Base-by-base conservation (phyloP, 2,113 vertebrate genomes). In the Strigops habroptila region DNA sequence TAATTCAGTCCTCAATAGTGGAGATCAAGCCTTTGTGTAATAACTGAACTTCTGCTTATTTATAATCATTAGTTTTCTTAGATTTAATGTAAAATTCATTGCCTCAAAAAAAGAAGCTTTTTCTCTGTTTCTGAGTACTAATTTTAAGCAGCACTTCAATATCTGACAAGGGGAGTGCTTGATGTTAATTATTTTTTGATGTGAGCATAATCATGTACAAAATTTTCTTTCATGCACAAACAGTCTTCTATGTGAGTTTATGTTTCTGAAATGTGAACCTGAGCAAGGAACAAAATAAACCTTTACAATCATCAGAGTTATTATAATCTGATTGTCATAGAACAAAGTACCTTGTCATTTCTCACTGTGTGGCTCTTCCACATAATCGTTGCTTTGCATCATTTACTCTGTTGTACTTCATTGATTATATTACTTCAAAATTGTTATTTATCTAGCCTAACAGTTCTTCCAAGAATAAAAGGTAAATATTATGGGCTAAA, bases 161-260 rank as follows among this genome's bases (percentile, higher is more conserved):
- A 51, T 68, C 88, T 97, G 88, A 88, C 91, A 96, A 96, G 88
- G 90, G 68, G 37, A 94, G 62, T 12, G 6, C 48, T 96, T 93
- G 62, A 96, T 91, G 60, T 81, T 96, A 96, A 97, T 97, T 97
- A 93, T 95, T 97, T 96, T 95, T 97, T 97, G 85, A 89, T 94
- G 90, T 79, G 55, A 92, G 83, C 60, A 83, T 93, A 93, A 86
- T 90, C 30, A 83, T 78, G 75, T 89, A 81, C 75, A 96, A 91
- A 94, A 87, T 86, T 84, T 84, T 68, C 46, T 94, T 95, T 96
- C 95, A 73, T 79, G 74, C 88, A 60, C 86, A 93, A 90, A 86
- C 52, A 92, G n/a, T 93, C 94, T 93, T 91, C 88, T 48, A 7
- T 77, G 31, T 94, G 65, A 86, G 30, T 93, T 94, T 84, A 81